Evolutionary conservation across 2,113 vertebrate genomes (phyloP), one percentile per base, ranked within the genome.

Genomic region (Clarias gariepinus): DNA sequence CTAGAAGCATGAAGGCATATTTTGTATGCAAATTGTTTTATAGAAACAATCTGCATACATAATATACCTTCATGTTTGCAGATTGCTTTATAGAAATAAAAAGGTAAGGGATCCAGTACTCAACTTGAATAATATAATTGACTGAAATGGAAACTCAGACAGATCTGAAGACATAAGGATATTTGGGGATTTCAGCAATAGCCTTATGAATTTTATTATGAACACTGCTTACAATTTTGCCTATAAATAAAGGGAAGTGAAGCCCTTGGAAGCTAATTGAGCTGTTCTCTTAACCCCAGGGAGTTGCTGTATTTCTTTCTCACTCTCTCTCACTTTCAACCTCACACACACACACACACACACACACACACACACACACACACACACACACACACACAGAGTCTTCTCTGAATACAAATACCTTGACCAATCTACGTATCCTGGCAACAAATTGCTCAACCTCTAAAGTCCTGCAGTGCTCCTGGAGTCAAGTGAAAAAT

Each of bases 361-460:
- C 41, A 71, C 18, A 78, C 30, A 71, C 52, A 2, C 64, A 61
- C 63, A 66, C 11, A 28, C 33, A 85, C 61, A 69, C 18, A 78
- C 52, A 28, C 63, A 4, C 28, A 8, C 30, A 71, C 30, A 71
- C 28, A 85, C 41, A 71, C 19, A 73, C 30, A 73, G 41, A 86
- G 77, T 76, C 77, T 89, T 78, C 82, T 69, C 77, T 58, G 88
- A 89, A 89, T 89, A 89, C 85, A 89, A 89, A 89, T 85, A 84
- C 76, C 73, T 74, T 73, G 63, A 36, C 82, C 81, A 85, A 86
- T 89, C 85, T 77, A 89, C 60, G 77, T 87, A 87, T 89, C 88
- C 77, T 87, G 88, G 88, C 88, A 89, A 87, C 88, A 89, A 89
- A 85, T 83, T 87, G 88, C 85, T 84, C 41, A 47, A 53, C 84